These are phyloP conservation scores for Drosophila kikkawai DNA, from an alignment of 1,140 invertebrate species.

Conservation along the genomic window DNA sequence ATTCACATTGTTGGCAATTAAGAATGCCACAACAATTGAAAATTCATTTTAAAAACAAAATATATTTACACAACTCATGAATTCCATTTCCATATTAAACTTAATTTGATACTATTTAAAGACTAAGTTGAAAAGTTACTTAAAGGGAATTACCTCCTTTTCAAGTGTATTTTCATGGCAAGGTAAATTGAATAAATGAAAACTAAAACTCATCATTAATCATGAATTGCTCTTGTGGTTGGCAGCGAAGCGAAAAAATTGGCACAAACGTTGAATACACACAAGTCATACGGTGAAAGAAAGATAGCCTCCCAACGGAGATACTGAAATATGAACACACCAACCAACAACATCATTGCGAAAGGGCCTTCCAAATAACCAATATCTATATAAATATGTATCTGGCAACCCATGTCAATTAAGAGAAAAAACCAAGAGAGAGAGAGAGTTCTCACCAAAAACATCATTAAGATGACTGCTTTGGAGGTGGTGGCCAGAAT, in stretches of 20 bases:
- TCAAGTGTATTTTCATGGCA: background rate
- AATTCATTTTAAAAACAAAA: conserved; percentile 1
- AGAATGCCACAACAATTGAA: conserved; percentile 29
- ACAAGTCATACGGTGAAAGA: conserved; percentile 8
- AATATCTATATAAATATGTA: background rate
- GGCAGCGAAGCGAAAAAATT: conserved; percentile 35
- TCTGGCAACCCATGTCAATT: conserved; percentile 58
- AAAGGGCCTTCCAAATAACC: background rate
- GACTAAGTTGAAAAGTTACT: background rate
- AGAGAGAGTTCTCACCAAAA: conserved; percentile 56
- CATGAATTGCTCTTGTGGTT: conserved; percentile 30
- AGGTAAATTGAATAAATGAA: background rate
- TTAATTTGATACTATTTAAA: background rate
- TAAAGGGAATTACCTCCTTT: background rate
- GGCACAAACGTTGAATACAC: conserved; percentile 11
- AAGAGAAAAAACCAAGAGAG: conserved; percentile 23
- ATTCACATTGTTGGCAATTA: conserved; percentile 16
- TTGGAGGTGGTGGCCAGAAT: conserved; percentile 5
- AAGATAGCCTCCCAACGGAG: background rate
- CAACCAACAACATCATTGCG: background rate
- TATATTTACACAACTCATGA: background rate
- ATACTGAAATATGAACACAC: conserved; percentile 9
- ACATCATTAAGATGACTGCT: conserved; percentile 59
- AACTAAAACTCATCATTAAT: conserved; percentile 41
- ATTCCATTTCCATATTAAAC: no score